phyloP scores from a whole-genome alignment of 2,797 vertebrate species.

The Ctenopoma multispine region DNA sequence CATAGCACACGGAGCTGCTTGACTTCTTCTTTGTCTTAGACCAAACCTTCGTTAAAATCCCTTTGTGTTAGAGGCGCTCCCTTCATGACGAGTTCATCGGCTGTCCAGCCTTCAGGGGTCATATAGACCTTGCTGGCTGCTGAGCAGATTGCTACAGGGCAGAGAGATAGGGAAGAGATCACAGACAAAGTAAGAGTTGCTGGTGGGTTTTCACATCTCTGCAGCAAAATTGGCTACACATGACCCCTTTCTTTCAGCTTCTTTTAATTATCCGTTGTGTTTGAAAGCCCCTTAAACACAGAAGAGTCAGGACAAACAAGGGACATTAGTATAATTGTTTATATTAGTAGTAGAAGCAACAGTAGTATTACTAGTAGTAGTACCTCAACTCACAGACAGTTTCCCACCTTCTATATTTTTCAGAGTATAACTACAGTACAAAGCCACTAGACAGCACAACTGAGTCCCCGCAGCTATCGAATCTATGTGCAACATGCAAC shows the following conservation, averaged over 20 bases:
- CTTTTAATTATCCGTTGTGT: constrained; percentile 3
- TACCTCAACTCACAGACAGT: not conserved
- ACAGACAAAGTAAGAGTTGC: constrained; percentile 55
- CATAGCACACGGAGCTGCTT: constrained; percentile 17
- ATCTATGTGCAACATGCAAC: not conserved
- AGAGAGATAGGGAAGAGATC: constrained; percentile 56
- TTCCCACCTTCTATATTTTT: not conserved
- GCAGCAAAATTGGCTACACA: constrained; percentile 29
- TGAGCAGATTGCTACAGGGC: constrained; percentile 67
- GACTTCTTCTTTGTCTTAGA: constrained; percentile 11
- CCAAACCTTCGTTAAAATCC: constrained; percentile 40
- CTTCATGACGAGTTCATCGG: constrained; percentile 52
- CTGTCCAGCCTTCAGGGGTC: constrained; percentile 59
- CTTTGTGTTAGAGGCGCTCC: constrained; percentile 40
- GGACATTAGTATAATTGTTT: not conserved
- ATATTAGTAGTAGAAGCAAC: not conserved
- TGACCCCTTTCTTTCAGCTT: constrained; percentile 38
- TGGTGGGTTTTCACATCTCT: constrained; percentile 46
- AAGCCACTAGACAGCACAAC: not conserved
- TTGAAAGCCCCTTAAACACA: not conserved
- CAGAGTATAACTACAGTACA: not conserved
- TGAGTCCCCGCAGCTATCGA: not conserved
- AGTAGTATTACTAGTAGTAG: too few relatives aligned
- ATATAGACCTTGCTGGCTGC: constrained; percentile 41
- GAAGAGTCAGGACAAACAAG: not conserved